Evolutionary conservation across 1,140 invertebrate species (phyloP).

Genomic region (Telenomus remus): DNA sequence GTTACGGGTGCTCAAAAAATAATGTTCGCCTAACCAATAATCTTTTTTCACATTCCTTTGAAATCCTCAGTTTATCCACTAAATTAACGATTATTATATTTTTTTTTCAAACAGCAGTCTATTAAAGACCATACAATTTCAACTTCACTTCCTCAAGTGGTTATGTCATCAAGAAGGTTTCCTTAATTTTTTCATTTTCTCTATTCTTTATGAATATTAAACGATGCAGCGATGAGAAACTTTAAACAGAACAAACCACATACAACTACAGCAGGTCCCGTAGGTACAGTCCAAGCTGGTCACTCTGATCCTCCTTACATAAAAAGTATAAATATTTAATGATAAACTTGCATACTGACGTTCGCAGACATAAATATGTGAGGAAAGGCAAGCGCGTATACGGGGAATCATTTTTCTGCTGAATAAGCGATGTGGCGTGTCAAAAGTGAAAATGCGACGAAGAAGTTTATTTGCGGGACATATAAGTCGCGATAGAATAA

Average conservation of each 20-base stretch:
- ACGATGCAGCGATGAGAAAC: no score
- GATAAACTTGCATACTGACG: no score
- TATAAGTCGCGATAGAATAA: slow-evolving; percentile 41
- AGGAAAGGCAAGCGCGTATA: slow-evolving; percentile 2
- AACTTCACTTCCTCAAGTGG: no score
- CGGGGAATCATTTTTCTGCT: background rate
- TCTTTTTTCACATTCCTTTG: slow-evolving; percentile 19
- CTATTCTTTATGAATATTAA: no score
- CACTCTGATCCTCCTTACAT: no score
- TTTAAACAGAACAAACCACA: no score
- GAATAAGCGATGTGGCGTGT: slow-evolving; percentile 2
- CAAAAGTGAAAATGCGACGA: slow-evolving; percentile 38
- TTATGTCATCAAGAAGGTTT: no score
- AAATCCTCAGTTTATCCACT: background rate
- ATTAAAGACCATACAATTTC: background rate
- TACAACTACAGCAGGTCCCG: no score
- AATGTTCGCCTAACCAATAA: slow-evolving; percentile 50
- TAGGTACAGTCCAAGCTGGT: no score
- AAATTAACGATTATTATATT: background rate
- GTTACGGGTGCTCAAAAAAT: slow-evolving; percentile 62
- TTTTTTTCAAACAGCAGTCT: background rate
- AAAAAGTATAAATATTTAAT: no score
- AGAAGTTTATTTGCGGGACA: slow-evolving; percentile 25
- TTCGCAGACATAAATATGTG: slow-evolving; percentile 14
- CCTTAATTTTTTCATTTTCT: no score